Evolutionary conservation across 2,797 vertebrate species (phyloP).

Genomic region (Paedocypris micromegethes): DNA sequence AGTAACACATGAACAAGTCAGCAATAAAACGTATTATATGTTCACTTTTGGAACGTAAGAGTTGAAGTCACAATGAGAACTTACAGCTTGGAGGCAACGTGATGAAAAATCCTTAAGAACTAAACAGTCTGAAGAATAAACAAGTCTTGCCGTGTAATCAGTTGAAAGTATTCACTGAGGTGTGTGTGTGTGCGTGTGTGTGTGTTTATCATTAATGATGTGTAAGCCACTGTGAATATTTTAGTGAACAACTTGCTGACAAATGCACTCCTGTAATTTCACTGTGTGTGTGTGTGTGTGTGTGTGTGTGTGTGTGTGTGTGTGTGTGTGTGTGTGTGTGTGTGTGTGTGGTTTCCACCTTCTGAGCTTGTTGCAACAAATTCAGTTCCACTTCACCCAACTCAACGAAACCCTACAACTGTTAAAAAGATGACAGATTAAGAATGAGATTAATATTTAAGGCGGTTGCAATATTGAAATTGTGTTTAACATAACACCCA

Average conservation of each 20-base stretch:
- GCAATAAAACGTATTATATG: too few relatives aligned
- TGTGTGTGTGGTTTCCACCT: conserved; percentile 3
- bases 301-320: too few relatives aligned
- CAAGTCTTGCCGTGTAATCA: background rate
- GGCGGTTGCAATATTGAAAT: background rate
- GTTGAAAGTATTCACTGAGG: conserved; percentile 1
- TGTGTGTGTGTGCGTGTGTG: background rate
- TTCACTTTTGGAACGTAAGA: too few relatives aligned
- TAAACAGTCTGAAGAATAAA: background rate
- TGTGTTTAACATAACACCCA: too few relatives aligned
- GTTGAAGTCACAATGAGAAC: too few relatives aligned
- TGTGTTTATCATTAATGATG: conserved; percentile 7
- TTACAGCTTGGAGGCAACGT: too few relatives aligned
- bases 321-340: conserved; percentile 1
- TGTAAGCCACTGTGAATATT: conserved; percentile 7
- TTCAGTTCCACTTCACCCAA: background rate
- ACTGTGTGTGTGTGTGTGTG: conserved; percentile 2
- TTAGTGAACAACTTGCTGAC: conserved; percentile 24
- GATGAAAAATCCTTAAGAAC: too few relatives aligned
- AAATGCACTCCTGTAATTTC: conserved; percentile 21
- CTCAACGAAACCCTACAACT: background rate
- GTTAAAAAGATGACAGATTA: conserved; percentile 24
- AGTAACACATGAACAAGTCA: too few relatives aligned
- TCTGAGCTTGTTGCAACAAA: conserved; percentile 5
- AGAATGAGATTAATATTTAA: conserved; percentile 38